These are phyloP conservation scores for Ichneumoninae sp. DNA, from an alignment of 2,888 invertebrate genomes.

Conservation along the genomic window DNA sequence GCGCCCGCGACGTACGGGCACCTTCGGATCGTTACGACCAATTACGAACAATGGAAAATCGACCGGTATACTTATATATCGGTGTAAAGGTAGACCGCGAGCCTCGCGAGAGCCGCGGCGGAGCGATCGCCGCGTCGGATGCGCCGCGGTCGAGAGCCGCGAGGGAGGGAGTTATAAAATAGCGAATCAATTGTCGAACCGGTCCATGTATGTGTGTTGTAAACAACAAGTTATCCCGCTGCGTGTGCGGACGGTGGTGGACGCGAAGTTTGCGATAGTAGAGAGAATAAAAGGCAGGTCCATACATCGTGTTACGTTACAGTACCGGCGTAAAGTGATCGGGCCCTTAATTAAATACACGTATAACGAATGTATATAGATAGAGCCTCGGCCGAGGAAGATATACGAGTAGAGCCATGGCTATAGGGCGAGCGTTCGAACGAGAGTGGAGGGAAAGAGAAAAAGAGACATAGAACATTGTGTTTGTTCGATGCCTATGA, in stretches of 20 bases:
- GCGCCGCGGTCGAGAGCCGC: constrained; percentile 5
- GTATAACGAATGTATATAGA: constrained; percentile 33
- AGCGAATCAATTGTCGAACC: constrained; percentile 47
- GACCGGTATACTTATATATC: constrained; percentile 58
- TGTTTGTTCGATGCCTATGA: constrained; percentile 2
- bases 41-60: constrained; percentile 71
- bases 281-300: constrained; percentile 11
- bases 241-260: not conserved
- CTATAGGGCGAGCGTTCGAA: constrained; percentile 9
- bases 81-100: constrained; percentile 42
- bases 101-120: constrained; percentile 17
- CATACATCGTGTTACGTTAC: not conserved
- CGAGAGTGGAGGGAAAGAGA: constrained; percentile 20
- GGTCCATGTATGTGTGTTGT: constrained; percentile 16
- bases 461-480: constrained; percentile 33
- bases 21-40: constrained; percentile 69
- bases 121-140: constrained; percentile 20
- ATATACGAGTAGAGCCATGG: constrained; percentile 41
- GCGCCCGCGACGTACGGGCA: constrained; percentile 52
- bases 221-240: constrained; percentile 6
- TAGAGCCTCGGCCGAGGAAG: constrained; percentile 1
- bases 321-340: constrained; percentile 61
- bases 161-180: constrained; percentile 32
- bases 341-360: constrained; percentile 73
- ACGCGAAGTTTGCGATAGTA: constrained; percentile 7